These are phyloP conservation scores for Sebastes vulpes DNA, from an alignment of 2,797 vertebrate species.

Conservation along the genomic window DNA sequence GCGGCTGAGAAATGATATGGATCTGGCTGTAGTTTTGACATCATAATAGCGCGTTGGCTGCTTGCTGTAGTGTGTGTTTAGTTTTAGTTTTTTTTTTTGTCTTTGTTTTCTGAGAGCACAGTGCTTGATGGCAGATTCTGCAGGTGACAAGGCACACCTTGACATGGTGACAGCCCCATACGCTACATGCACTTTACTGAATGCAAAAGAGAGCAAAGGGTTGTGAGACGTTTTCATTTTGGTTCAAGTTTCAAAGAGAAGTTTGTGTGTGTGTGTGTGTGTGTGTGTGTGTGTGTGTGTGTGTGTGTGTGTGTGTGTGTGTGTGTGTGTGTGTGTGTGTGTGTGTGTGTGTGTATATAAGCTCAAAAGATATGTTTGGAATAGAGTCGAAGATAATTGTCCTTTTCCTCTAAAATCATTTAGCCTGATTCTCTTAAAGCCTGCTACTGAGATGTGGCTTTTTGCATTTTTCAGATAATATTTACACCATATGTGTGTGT, in stretches of 20 bases:
- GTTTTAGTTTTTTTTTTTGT: constrained; percentile 17
- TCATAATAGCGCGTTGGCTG: constrained; percentile 85
- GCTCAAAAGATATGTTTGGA: constrained; percentile 85
- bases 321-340: constrained; percentile 27
- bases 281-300: constrained; percentile 30
- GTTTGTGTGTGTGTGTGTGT: constrained; percentile 54
- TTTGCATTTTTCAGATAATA: constrained; percentile 86
- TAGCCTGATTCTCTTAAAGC: constrained; percentile 86
- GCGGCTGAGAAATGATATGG: constrained; percentile 70
- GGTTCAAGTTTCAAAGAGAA: constrained; percentile 87
- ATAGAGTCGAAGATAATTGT: constrained; percentile 84
- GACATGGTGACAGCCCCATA: constrained; percentile 78
- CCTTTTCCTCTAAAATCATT: constrained; percentile 81
- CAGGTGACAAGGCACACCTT: constrained; percentile 85
- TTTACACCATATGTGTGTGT: constrained; percentile 82
- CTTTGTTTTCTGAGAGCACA: constrained; percentile 79
- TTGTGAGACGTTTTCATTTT: constrained; percentile 80
- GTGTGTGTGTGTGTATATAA: constrained; percentile 35
- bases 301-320: constrained; percentile 25
- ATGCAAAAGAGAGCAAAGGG: constrained; percentile 82
- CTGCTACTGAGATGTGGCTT: constrained; percentile 86
- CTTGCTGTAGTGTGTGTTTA: constrained; percentile 74
- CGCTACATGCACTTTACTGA: constrained; percentile 86
- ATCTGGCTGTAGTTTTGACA: constrained; percentile 84
- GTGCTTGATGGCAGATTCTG: constrained; percentile 85